Evolutionary conservation across 2,797 vertebrate species (phyloP).

Genomic region (Galagoides demidoff): DNA sequence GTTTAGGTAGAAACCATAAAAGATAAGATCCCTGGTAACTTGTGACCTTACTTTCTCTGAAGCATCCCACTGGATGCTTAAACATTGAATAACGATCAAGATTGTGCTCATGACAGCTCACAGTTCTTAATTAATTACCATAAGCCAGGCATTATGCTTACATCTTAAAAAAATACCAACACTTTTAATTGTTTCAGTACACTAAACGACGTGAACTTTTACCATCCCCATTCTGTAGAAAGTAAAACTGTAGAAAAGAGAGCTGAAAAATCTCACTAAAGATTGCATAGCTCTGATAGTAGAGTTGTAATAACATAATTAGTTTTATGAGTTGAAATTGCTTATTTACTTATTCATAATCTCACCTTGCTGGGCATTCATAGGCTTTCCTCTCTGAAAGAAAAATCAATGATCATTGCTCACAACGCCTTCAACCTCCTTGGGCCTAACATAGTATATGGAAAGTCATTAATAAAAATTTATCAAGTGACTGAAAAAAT

Average conservation of each 20-base stretch:
- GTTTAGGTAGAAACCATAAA: background rate
- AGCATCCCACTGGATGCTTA: background rate
- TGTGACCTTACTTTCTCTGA: slow-evolving; percentile 9
- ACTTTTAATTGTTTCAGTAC: background rate
- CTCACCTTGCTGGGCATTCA: background rate
- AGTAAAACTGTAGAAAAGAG: background rate
- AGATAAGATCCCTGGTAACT: background rate
- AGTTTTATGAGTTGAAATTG: background rate
- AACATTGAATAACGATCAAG: background rate
- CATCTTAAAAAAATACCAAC: background rate
- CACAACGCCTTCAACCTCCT: background rate
- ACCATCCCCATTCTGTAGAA: background rate
- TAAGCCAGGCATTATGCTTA: background rate
- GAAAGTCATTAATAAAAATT: background rate
- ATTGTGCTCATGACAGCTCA: background rate
- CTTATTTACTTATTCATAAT: background rate
- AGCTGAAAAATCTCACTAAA: background rate
- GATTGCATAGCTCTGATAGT: background rate
- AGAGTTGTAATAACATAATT: background rate
- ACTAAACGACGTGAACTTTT: background rate
- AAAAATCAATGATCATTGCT: background rate
- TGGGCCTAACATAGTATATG: background rate
- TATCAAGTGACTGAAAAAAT: background rate
- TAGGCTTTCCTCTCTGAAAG: background rate
- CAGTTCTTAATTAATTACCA: background rate